phyloP scores from a whole-genome alignment of 2,113 vertebrate genomes.

The Ophthalmolycus amberensis region DNA sequence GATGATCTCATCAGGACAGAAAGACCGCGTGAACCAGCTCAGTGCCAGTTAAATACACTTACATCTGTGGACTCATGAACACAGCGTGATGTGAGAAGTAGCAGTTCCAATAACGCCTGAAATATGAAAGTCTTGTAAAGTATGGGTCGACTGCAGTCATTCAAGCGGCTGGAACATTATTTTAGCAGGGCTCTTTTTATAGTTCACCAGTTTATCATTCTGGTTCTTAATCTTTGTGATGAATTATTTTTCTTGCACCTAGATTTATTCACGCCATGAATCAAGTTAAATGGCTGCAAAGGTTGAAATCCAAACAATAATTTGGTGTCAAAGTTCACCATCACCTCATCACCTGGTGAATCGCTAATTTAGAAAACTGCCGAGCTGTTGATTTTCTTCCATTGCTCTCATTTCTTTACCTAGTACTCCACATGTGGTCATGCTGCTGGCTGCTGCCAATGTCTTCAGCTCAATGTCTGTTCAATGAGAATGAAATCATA shows the following conservation, averaged over 20 bases:
- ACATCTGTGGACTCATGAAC: neutral
- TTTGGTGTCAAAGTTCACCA: conserved; percentile 10
- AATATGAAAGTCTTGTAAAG: conserved; percentile 31
- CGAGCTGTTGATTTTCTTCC: neutral
- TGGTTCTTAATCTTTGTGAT: conserved; percentile 34
- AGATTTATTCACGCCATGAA: neutral
- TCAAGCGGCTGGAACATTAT: neutral
- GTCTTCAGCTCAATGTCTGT: neutral
- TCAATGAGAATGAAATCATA: neutral
- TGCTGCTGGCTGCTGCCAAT: conserved; percentile 1
- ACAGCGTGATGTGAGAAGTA: neutral
- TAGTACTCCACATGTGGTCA: neutral
- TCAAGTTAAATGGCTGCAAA: conserved; percentile 27
- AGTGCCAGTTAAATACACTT: neutral
- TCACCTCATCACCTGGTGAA: neutral
- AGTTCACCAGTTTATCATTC: conserved; percentile 43
- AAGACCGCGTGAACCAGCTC: no score
- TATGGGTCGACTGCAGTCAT: conserved; percentile 6
- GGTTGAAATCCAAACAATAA: neutral
- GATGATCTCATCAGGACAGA: no score
- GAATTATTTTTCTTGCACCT: conserved; percentile 6
- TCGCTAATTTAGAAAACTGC: neutral
- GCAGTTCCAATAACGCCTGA: conserved; percentile 40
- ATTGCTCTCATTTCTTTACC: neutral
- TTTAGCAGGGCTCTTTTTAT: conserved; percentile 25